A percentile compares a stretch with the other conserved stretches of the same genome.
Evolutionary conservation across 1,140 invertebrate species (phyloP).

Genomic region (Drosophila baimaii): DNA sequence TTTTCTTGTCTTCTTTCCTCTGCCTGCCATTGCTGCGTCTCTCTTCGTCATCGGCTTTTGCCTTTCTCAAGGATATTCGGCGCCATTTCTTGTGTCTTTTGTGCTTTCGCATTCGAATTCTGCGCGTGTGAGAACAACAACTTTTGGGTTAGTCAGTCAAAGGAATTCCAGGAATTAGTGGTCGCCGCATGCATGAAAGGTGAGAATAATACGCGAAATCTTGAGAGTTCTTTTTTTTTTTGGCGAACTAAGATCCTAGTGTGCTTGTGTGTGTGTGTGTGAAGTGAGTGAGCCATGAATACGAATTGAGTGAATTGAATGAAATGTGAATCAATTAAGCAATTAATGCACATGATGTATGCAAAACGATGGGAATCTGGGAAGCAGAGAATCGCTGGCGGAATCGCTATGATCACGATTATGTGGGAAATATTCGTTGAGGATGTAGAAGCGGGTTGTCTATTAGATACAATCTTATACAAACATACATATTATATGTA

Average conservation of each 20-base stretch:
- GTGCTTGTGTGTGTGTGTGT: slow-evolving; percentile 3
- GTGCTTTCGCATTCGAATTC: slow-evolving; percentile 21
- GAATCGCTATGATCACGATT: slow-evolving; percentile 24
- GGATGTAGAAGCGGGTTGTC: neutral
- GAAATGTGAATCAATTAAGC: slow-evolving; percentile 79
- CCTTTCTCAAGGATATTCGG: slow-evolving; percentile 80
- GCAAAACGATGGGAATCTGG: slow-evolving; percentile 38
- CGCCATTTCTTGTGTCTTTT: slow-evolving; percentile 52
- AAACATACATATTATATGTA: no score
- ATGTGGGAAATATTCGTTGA: slow-evolving; percentile 6
- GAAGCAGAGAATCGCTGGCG: slow-evolving; percentile 8
- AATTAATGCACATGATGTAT: slow-evolving; percentile 72
- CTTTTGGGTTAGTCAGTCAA: slow-evolving; percentile 78
- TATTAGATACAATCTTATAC: neutral
- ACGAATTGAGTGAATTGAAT: slow-evolving; percentile 75
- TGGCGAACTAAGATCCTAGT: slow-evolving; percentile 8
- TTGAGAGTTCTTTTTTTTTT: slow-evolving; percentile 45
- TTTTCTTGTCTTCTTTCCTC: neutral
- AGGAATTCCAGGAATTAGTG: slow-evolving; percentile 78
- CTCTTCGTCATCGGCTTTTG: slow-evolving; percentile 67
- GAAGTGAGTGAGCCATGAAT: slow-evolving; percentile 46
- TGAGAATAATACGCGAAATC: slow-evolving; percentile 62
- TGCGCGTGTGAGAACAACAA: slow-evolving; percentile 74
- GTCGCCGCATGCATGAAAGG: slow-evolving; percentile 62
- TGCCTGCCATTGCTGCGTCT: slow-evolving; percentile 1